A percentile compares a stretch with the other conserved stretches of the same genome.
Conservation (phyloP, 1,140 invertebrate genomes). For the Diachasma alloeum region DNA sequence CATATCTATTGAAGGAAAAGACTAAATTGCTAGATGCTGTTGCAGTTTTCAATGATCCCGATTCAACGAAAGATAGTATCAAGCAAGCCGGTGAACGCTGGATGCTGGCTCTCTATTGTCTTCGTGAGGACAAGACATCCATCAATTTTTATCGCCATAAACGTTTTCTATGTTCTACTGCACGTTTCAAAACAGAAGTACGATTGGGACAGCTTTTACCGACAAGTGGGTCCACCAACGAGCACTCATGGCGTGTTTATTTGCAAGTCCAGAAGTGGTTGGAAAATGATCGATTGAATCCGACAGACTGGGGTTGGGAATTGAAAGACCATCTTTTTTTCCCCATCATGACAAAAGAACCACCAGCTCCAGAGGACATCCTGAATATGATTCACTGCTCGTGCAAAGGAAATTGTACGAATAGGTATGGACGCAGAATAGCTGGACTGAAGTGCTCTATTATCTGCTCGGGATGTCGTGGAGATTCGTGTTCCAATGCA, state of each 20-base stretch:
- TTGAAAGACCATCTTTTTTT: constrained; percentile 4
- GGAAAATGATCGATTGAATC: constrained; percentile 18
- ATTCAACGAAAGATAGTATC: neutral
- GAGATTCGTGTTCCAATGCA: neutral
- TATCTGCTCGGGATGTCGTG: neutral
- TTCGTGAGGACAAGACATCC: neutral
- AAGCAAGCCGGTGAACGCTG: neutral
- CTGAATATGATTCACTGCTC: constrained; percentile 9
- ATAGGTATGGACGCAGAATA: constrained; percentile 13
- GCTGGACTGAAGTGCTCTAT: constrained; percentile 10
- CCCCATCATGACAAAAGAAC: constrained; percentile 13
- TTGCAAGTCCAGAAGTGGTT: constrained; percentile 35
- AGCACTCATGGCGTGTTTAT: constrained; percentile 31
- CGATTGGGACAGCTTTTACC: constrained; percentile 25
- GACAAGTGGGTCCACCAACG: constrained; percentile 33
- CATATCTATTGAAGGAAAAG: neutral
- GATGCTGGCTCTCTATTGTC: constrained; percentile 3
- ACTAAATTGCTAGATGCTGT: neutral
- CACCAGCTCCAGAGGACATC: constrained; percentile 15
- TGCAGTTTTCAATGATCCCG: neutral
- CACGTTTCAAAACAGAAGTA: constrained; percentile 6
- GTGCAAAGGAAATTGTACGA: constrained; percentile 23
- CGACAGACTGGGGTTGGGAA: constrained; percentile 25
- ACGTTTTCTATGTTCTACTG: constrained; percentile 1
- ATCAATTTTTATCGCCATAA: neutral